Evolutionary conservation across 2,888 invertebrate genomes (phyloP).

Genomic region (Chloromyia formosa): DNA sequence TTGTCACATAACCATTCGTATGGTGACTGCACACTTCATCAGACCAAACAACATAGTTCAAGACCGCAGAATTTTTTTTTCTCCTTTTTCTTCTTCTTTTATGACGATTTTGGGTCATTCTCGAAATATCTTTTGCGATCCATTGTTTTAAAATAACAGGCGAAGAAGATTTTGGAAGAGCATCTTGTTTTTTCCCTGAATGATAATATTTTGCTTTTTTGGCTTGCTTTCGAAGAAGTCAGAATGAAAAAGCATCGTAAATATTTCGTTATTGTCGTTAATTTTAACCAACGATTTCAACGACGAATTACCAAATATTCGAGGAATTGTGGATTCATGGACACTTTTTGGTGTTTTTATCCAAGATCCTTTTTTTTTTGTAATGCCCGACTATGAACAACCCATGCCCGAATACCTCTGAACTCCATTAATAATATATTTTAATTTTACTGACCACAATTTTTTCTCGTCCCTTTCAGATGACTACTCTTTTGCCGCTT

Average conservation of each 20-base stretch:
- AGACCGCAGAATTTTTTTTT: neutral
- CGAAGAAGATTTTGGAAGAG: no score
- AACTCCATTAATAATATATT: neutral
- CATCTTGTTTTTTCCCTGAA: neutral
- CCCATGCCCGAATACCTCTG: neutral
- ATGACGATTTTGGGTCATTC: neutral
- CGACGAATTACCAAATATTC: no score
- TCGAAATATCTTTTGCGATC: neutral
- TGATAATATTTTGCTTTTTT: neutral
- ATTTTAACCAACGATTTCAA: no score
- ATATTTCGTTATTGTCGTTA: no score
- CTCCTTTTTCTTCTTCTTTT: neutral
- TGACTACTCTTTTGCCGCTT: constrained; percentile 75
- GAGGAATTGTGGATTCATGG: no score
- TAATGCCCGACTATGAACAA: no score
- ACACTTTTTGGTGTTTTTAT: no score
- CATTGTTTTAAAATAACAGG: neutral
- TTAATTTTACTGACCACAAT: neutral
- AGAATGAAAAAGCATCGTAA: no score
- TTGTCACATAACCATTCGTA: neutral
- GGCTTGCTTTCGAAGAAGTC: neutral
- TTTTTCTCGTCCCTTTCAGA: constrained; percentile 67
- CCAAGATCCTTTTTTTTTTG: no score
- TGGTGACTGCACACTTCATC: neutral
- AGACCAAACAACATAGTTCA: neutral